These are phyloP conservation scores for Epinephelus moara DNA, from an alignment of 2,113 vertebrate species.

Conservation along the genomic window DNA sequence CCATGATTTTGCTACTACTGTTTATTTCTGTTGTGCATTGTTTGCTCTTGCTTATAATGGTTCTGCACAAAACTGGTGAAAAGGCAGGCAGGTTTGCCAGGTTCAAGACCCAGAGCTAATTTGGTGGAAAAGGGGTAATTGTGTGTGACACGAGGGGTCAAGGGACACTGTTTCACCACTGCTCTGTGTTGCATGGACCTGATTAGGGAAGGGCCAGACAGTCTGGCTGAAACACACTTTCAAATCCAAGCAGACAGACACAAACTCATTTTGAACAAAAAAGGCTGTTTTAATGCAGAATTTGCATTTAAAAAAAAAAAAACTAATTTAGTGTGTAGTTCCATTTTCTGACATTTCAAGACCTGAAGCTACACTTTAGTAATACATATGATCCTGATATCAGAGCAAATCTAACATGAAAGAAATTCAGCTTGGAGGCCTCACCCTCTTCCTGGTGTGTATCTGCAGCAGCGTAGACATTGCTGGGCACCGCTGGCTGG, in stretches of 20 bases:
- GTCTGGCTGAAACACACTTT: not conserved
- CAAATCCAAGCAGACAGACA: not conserved
- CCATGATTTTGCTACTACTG: too few relatives aligned
- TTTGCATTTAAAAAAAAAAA: too few relatives aligned
- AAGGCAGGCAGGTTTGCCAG: too few relatives aligned
- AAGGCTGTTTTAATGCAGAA: not conserved
- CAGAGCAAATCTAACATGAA: not conserved
- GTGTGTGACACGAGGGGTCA: too few relatives aligned
- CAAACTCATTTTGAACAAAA: not conserved
- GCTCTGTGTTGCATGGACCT: too few relatives aligned
- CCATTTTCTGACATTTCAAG: too few relatives aligned
- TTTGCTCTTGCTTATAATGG: too few relatives aligned
- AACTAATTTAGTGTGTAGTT: not conserved
- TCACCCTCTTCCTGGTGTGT: slow-evolving; percentile 82
- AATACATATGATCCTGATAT: not conserved
- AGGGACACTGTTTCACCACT: not conserved
- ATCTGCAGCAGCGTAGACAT: slow-evolving; percentile 89
- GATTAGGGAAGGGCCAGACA: not conserved
- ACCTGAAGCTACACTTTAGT: not conserved
- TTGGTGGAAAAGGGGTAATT: too few relatives aligned
- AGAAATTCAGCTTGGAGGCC: not conserved
- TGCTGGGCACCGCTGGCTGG: slow-evolving; percentile 91
- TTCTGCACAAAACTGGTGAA: too few relatives aligned
- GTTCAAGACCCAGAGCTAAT: too few relatives aligned
- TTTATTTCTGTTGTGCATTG: too few relatives aligned